Conservation (phyloP, 2,113 vertebrate species). For the Chaenogobius annularis region DNA sequence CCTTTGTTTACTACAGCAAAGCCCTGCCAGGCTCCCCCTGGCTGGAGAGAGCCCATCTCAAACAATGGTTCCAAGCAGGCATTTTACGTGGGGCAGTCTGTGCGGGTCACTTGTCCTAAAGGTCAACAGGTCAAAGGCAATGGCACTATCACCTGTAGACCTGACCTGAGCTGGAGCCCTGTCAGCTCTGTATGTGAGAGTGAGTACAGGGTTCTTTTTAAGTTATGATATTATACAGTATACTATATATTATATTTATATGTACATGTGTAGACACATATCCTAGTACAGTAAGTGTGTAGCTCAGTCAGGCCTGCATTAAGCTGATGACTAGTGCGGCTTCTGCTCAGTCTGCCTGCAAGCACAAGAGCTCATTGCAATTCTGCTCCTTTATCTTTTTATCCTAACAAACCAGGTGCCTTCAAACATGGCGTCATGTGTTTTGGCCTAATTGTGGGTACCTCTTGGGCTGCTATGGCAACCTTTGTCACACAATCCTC, state of each 20-base stretch:
- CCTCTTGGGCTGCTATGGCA: conserved; percentile 51
- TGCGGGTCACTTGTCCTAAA: conserved; percentile 85
- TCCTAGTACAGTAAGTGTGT: background rate
- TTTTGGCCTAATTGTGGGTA: conserved; percentile 46
- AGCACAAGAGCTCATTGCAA: background rate
- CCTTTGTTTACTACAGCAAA: conserved; percentile 78
- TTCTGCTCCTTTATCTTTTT: conserved; percentile 11
- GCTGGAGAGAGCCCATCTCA: conserved; percentile 77
- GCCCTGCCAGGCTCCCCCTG: conserved; percentile 85
- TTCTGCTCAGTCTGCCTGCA: background rate
- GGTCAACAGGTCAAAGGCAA: conserved; percentile 84
- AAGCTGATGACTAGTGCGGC: background rate
- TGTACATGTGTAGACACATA: background rate
- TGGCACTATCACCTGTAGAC: conserved; percentile 83
- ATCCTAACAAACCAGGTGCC: conserved; percentile 39
- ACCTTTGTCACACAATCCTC: conserved; percentile 54
- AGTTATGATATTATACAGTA: background rate
- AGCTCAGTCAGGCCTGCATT: conserved; percentile 24
- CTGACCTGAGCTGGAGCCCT: conserved; percentile 90
- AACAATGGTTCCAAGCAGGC: conserved; percentile 74
- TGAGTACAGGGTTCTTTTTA: conserved; percentile 68
- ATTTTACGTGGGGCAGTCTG: conserved; percentile 86
- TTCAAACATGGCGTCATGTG: conserved; percentile 44
- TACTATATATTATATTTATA: background rate
- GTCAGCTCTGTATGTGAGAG: conserved; percentile 86